Evolutionary conservation across 1,140 invertebrate species (phyloP), one percentile per base, ranked within the genome.

Genomic region (Papilio glaucus): DNA sequence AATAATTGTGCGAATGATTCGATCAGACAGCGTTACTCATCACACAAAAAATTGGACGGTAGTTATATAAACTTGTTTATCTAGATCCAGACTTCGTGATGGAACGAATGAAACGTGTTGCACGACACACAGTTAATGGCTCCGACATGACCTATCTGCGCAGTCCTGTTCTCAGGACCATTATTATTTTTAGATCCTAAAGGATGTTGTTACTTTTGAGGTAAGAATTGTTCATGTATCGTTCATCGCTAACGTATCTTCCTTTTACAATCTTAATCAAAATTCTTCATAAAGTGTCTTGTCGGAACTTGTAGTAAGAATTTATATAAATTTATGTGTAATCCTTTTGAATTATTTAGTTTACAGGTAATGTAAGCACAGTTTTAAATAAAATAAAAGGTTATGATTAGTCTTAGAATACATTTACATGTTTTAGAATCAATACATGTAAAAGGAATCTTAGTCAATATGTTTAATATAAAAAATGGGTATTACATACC

Each of bases 11-110:
- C 21, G 21, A 21, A 49, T 26, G 49, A 57, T 24, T 57, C 21
- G 29, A 61, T n/a, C 29, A 33, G 26, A 37, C 13, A 33, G 2
- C 29, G 0, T 61, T 61, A 61, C 13, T 61, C 26, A 62, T 29
- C 26, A 62, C 4, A 62, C 10, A 62, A 62, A 62, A 37, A 62
- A 33, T n/a, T 33, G 24, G 29, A 61, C 26, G 7, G 33, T 33
- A 29, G 60, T 62, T 62, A 37, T 33, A 26, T 62, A 29, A 62
- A 26, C 39, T 37, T 33, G 60, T 60, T 70, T 62, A 63, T 75
- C 73, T 63, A 53, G 73, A 45, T 72, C 45, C 70, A 60, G 33
- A 33, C 62, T 42, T 75, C 73, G 73, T 75, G 73, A 75, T 75
- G 73, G 65, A 65, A 67, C 38, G 49, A 73, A 15, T 18, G 41